A percentile compares a stretch with the other conserved stretches of the same genome.
Conservation (phyloP, 1,140 invertebrate genomes). For the Octopus sinensis region DNA sequence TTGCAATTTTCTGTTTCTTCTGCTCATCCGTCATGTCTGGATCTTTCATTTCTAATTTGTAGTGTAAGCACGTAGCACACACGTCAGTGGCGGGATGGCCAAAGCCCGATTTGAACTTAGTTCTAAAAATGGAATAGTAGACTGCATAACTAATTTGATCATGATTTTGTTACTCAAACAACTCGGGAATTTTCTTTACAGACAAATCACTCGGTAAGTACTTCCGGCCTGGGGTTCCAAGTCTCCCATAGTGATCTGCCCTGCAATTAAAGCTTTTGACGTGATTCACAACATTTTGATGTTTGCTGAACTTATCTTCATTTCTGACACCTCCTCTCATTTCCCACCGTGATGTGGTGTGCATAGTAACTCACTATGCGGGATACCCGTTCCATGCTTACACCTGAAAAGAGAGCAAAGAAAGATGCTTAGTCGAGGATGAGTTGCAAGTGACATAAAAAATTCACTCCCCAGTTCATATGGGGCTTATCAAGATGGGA, state of each 20-base stretch:
- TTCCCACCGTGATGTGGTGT: no score
- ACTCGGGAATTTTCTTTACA: constrained; percentile 17
- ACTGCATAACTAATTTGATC: constrained; percentile 14
- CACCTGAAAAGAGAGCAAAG: no score
- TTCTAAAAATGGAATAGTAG: constrained; percentile 18
- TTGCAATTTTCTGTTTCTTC: background rate
- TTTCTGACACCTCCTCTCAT: no score
- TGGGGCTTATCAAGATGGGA: no score
- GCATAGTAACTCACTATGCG: no score
- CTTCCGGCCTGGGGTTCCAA: constrained; percentile 16
- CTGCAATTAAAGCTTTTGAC: constrained; percentile 18
- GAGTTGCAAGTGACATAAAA: no score
- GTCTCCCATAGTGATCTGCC: constrained; percentile 15
- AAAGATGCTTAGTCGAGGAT: no score
- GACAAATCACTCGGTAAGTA: constrained; percentile 19
- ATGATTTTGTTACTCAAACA: constrained; percentile 21
- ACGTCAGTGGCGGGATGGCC: constrained; percentile 18
- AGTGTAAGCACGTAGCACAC: constrained; percentile 6
- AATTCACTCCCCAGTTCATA: no score
- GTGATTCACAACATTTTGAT: constrained; percentile 12
- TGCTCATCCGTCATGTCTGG: background rate
- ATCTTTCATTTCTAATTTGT: constrained; percentile 2
- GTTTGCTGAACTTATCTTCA: no score
- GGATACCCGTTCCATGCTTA: no score
- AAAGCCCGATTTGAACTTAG: constrained; percentile 23